Percentiles rank a stretch among this genome's conserved stretches.
phyloP scores from a whole-genome alignment of 2,797 vertebrate species.

The Catamblyrhynchus diadema region DNA sequence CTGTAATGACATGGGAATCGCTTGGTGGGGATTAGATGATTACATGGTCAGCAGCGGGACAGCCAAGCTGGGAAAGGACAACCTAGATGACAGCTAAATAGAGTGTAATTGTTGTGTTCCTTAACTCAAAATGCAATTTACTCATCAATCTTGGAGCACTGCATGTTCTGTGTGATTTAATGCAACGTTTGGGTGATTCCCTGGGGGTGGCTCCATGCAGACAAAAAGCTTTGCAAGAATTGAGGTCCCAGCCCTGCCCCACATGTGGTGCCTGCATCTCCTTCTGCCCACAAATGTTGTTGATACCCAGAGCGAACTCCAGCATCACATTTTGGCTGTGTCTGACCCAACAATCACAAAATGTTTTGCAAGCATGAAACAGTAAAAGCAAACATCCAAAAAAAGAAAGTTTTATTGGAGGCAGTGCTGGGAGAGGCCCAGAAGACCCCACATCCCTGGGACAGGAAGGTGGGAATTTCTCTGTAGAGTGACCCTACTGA shows the following conservation, averaged over 20 bases:
- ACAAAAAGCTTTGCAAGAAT: neutral
- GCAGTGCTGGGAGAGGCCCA: neutral
- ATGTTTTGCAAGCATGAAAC: neutral
- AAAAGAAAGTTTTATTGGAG: neutral
- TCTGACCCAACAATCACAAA: rapidly evolving
- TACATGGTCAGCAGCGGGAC: neutral
- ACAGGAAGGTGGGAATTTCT: neutral
- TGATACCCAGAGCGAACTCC: too few species aligned
- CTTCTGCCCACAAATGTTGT: neutral
- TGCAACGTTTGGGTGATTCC: neutral
- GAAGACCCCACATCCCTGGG: neutral
- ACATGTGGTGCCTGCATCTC: rapidly evolving
- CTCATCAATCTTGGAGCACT: neutral
- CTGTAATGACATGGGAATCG: neutral
- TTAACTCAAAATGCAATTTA: neutral
- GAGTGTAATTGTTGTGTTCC: neutral
- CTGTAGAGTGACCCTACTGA: neutral
- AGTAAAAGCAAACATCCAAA: rapidly evolving
- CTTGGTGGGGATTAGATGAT: neutral
- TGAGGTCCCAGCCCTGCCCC: neutral
- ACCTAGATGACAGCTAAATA: neutral
- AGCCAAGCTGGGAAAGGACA: neutral
- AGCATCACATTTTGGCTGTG: neutral
- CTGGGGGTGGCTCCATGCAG: neutral
- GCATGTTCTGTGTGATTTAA: neutral